phyloP scores from a whole-genome alignment of 2,113 vertebrate species.

The Seriola dumerili region DNA sequence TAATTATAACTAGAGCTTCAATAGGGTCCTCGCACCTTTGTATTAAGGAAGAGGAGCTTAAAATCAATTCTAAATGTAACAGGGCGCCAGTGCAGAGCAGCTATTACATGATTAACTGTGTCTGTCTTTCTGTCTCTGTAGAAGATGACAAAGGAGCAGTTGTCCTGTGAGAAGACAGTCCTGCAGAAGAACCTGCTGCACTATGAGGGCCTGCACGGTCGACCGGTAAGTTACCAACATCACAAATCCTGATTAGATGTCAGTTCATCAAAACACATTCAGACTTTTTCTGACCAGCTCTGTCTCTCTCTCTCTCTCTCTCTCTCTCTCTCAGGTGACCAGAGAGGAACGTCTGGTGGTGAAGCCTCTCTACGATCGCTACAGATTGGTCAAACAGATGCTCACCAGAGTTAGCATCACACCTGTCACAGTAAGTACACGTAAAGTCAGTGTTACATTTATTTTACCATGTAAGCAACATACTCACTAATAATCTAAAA shows the following conservation, averaged over 20 bases:
- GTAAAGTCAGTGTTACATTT: neutral
- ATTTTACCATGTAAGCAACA: no score
- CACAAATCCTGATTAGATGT: neutral
- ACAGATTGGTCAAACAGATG: slow-evolving; percentile 98
- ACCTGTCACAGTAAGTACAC: slow-evolving; percentile 90
- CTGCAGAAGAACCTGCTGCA: slow-evolving; percentile 97
- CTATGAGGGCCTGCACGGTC: slow-evolving; percentile 96
- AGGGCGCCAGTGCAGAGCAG: no score
- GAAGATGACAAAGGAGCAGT: slow-evolving; percentile 98
- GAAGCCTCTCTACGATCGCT: slow-evolving; percentile 97
- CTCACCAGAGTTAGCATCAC: slow-evolving; percentile 96
- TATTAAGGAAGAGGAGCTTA: no score
- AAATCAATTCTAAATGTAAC: no score
- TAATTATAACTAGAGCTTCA: no score
- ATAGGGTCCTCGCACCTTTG: no score
- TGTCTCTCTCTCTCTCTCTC: neutral
- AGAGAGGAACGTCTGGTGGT: slow-evolving; percentile 95
- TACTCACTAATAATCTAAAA: neutral
- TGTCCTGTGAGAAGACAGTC: slow-evolving; percentile 94
- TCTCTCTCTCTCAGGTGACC: slow-evolving; percentile 85
- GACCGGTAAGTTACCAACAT: slow-evolving; percentile 85
- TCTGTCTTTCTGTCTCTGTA: slow-evolving; percentile 33
- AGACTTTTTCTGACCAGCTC: neutral
- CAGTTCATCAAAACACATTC: neutral
- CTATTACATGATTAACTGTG: neutral